Evolutionary conservation across 2,888 invertebrate species (phyloP), one percentile per base, ranked within the genome.

Genomic region (Drosophila peninsularis): DNA sequence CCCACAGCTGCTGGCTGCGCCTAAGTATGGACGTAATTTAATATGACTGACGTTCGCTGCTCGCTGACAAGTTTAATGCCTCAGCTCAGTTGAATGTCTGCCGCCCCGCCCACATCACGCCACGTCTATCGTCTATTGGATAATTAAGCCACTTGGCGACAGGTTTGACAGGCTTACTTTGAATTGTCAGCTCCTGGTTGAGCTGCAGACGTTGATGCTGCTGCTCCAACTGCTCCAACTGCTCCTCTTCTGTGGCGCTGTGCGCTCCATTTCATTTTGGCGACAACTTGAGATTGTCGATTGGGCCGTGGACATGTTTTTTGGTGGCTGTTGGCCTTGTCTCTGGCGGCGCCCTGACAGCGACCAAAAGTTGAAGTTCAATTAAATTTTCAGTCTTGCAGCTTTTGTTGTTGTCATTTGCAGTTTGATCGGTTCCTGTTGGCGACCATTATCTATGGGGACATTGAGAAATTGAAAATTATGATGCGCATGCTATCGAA

Each of bases 141-240:
- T 89, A 85, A 85, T 85, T 85, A 85, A 89, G 85, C 86, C 89
- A 88, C 80, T 86, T 89, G 80, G 82, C 75, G 82, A 80, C 85
- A 85, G 88, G 75, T 89, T 84, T 86, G 86, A 89, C 86, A 86
- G 85, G 72, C 70, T 69, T 70, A 85, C 82, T 86, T 86, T 89
- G 76, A 68, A 69, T 78, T 81, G 82, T 77, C 82, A 81, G 57
- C 73, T 53, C 53, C 56, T 62, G 74, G 49, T 47, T 68, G 66
- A 47, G 62, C 17, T 34, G 63, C 57, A 54, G 76, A 75, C n/a
- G n/a, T n/a, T n/a, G n/a, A n/a, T n/a, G 32, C 41, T 14, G 13
- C 49, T 42, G 67, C 54, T 21, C 21, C 36, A 14, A 0, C 32
- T 37, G 58, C 54, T 21, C 0, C n/a, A 14, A 0, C 41, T 24